phyloP scores from a whole-genome alignment of 1,140 invertebrate species.

The Ostrea edulis region DNA sequence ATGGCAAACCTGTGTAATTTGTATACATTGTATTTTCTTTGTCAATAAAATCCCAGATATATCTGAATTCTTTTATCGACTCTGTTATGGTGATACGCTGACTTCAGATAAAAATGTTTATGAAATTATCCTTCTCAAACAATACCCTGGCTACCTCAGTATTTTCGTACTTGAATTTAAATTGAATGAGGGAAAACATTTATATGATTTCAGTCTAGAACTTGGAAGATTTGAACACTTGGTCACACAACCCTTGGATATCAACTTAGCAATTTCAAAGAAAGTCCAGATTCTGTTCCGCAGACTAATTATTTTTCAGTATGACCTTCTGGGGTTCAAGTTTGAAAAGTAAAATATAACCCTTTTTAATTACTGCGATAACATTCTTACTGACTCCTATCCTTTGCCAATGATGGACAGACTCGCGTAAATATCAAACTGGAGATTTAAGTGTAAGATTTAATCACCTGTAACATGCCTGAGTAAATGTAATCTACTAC shows the following conservation, averaged over 20 bases:
- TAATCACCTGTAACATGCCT: background rate
- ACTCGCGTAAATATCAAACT: constrained; percentile 43
- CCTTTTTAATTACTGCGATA: constrained; percentile 5
- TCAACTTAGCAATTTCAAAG: constrained; percentile 32
- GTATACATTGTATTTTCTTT: constrained; percentile 42
- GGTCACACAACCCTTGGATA: constrained; percentile 27
- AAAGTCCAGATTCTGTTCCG: constrained; percentile 21
- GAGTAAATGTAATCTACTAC: background rate
- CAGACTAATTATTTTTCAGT: constrained; percentile 42
- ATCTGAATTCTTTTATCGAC: constrained; percentile 41
- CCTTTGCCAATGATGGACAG: background rate
- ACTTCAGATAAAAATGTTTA: constrained; percentile 34
- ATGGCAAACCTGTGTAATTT: constrained; percentile 53
- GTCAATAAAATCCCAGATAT: constrained; percentile 46
- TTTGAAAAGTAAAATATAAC: constrained; percentile 41
- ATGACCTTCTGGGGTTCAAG: background rate
- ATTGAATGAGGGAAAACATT: constrained; percentile 13
- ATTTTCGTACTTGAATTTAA: constrained; percentile 42
- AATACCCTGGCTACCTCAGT: background rate
- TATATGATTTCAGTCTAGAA: constrained; percentile 25
- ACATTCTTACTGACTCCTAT: constrained; percentile 38
- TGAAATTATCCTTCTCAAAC: constrained; percentile 39
- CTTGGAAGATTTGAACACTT: background rate
- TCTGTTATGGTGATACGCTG: constrained; percentile 48
- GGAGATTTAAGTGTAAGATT: background rate